Percentiles rank a stretch among this genome's conserved stretches.
Conservation (phyloP, 1,140 invertebrate genomes). For the Planococcus citri region DNA sequence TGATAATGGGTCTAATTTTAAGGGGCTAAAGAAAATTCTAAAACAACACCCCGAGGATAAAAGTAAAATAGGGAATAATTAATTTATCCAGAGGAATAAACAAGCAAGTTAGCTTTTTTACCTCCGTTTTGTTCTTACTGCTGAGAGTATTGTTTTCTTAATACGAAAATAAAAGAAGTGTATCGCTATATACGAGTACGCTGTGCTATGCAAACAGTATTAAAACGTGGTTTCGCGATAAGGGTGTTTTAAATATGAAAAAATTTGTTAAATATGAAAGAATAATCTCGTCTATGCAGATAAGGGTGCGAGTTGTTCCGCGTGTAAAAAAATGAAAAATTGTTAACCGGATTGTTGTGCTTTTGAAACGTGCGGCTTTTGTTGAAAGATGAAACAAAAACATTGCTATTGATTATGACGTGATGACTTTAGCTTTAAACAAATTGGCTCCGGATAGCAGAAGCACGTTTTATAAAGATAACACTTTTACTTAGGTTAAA, state of each 20-base stretch:
- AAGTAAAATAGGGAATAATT: constrained; percentile 1
- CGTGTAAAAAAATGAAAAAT: not conserved
- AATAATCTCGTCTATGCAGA: not conserved
- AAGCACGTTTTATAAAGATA: not conserved
- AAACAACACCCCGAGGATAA: constrained; percentile 6
- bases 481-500: not conserved
- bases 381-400: not conserved
- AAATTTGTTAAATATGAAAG: not conserved
- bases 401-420: not conserved
- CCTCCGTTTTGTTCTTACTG: not conserved
- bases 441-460: not conserved
- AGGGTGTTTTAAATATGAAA: too few relatives aligned
- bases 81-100: not conserved
- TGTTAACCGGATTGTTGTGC: not conserved
- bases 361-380: not conserved
- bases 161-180: not conserved
- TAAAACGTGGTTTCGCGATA: too few relatives aligned
- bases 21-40: not conserved
- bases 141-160: not conserved
- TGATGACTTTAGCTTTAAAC: not conserved
- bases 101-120: not conserved
- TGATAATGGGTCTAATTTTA: not conserved
- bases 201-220: not conserved
- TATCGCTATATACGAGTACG: not conserved
- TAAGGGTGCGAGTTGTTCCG: not conserved